Evolutionary conservation across 2,888 invertebrate genomes (phyloP).

Genomic region (Odontocolon sp.): DNA sequence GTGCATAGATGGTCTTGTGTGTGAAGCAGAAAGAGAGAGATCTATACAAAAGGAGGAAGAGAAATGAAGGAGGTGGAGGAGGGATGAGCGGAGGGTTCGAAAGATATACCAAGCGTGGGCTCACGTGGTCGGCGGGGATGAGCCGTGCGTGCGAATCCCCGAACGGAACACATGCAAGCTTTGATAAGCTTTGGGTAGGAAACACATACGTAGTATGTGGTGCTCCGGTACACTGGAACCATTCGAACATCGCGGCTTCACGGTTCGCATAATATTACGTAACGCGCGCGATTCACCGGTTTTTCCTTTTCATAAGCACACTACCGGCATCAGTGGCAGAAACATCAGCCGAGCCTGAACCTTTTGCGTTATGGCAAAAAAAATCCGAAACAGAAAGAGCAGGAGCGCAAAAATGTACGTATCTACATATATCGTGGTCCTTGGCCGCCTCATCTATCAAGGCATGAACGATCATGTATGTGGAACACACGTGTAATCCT

Average conservation of each 20-base stretch:
- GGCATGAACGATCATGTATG: neutral
- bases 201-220: constrained; percentile 67
- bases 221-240: constrained; percentile 64
- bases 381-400: constrained; percentile 25
- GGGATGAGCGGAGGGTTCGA: constrained; percentile 35
- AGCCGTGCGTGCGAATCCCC: constrained; percentile 79
- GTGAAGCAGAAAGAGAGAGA: constrained; percentile 42
- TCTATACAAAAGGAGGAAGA: constrained; percentile 51
- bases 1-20: constrained; percentile 37
- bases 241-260: constrained; percentile 74
- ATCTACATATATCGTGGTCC: neutral
- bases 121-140: constrained; percentile 73
- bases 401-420: constrained; percentile 12
- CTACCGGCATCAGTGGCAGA: constrained; percentile 43
- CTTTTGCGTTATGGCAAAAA: constrained; percentile 60
- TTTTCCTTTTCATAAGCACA: constrained; percentile 71
- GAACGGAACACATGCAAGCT: constrained; percentile 79
- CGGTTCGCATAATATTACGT: constrained; percentile 74
- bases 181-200: constrained; percentile 77
- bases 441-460: constrained; percentile 17
- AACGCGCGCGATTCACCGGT: constrained; percentile 71
- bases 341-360: constrained; percentile 28
- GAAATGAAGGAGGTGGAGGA: constrained; percentile 45
- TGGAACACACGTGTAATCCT: constrained; percentile 5
- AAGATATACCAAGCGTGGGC: constrained; percentile 70